Evolutionary conservation across 2,113 vertebrate species (phyloP).

Genomic region (Parotia lawesii): DNA sequence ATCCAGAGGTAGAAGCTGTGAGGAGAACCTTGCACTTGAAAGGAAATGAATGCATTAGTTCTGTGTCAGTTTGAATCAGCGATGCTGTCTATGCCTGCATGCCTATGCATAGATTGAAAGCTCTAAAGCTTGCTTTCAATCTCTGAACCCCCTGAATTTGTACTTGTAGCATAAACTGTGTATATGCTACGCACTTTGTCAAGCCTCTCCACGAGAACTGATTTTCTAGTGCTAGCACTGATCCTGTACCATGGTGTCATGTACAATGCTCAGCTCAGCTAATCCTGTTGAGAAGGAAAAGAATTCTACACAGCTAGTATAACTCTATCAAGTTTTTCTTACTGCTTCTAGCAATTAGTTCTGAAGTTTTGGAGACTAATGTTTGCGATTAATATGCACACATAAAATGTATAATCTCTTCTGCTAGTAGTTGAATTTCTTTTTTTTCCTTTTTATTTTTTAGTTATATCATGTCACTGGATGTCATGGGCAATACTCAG

Average conservation of each 20-base stretch:
- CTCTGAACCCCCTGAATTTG: background rate
- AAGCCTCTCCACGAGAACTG: background rate
- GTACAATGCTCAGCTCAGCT: background rate
- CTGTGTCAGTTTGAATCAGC: background rate
- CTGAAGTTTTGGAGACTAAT: background rate
- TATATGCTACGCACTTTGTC: accelerated
- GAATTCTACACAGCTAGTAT: background rate
- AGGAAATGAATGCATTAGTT: background rate
- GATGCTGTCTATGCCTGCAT: background rate
- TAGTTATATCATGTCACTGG: background rate
- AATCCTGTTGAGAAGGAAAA: background rate
- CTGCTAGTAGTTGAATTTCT: background rate
- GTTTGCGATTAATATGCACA: background rate
- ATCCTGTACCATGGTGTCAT: background rate
- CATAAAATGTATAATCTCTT: background rate
- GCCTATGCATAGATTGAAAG: background rate
- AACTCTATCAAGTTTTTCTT: background rate
- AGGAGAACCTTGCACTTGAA: background rate
- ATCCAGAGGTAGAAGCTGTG: background rate
- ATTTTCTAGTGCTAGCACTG: background rate
- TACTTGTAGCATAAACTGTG: background rate
- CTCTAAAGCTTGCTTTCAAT: background rate
- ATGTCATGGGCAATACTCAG: background rate
- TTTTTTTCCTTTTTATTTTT: background rate
- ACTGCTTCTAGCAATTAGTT: background rate